phyloP scores from a whole-genome alignment of 2,113 vertebrate genomes.

The Zosterops borbonicus region DNA sequence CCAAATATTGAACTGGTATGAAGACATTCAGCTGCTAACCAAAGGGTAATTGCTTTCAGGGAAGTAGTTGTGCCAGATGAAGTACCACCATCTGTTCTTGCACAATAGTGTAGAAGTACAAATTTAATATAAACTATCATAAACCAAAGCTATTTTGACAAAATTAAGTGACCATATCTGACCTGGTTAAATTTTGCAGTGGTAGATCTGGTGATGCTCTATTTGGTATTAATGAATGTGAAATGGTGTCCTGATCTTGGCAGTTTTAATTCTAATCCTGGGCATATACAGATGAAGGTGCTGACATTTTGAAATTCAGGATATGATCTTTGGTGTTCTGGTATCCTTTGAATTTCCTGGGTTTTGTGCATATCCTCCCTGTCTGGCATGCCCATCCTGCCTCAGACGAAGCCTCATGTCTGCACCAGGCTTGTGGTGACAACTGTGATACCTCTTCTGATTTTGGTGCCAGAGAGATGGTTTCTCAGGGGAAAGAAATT shows the following conservation, averaged over 20 bases:
- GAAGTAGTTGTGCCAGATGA: background rate
- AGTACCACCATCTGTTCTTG: background rate
- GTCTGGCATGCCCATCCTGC: background rate
- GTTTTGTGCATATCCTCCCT: background rate
- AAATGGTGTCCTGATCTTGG: background rate
- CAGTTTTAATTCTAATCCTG: background rate
- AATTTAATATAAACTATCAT: background rate
- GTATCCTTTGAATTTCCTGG: background rate
- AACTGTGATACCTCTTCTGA: background rate
- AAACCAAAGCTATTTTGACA: background rate
- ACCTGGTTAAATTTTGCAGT: background rate
- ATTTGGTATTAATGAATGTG: background rate
- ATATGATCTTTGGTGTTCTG: background rate
- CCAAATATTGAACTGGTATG: background rate
- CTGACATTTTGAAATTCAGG: background rate
- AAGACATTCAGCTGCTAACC: background rate
- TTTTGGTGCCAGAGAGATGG: background rate
- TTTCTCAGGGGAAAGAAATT: background rate
- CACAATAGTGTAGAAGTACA: background rate
- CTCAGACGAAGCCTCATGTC: background rate
- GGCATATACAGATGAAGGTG: background rate
- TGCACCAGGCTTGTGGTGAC: background rate
- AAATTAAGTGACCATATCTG: background rate
- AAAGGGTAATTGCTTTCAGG: background rate
- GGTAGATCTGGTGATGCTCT: background rate